These are phyloP conservation scores for Necrosyrtes monachus DNA, from an alignment of 2,797 vertebrate species.

Conservation along the genomic window DNA sequence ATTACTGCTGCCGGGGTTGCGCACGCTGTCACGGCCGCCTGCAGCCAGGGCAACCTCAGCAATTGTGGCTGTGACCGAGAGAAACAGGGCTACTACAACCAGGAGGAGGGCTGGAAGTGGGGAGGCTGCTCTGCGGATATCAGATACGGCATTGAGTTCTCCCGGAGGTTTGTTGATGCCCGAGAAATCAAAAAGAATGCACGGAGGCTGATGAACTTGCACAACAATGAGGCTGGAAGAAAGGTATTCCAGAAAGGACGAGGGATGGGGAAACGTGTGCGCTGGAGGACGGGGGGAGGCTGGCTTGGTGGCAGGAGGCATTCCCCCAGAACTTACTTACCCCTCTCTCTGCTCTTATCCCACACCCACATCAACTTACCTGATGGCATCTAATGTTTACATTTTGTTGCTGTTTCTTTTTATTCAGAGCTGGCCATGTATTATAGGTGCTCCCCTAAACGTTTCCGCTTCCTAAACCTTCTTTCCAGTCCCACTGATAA, in stretches of 20 bases:
- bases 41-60: slow-evolving; percentile 97
- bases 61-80: slow-evolving; percentile 97
- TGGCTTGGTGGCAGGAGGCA: neutral
- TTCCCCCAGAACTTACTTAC: neutral
- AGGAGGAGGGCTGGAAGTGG: slow-evolving; percentile 98
- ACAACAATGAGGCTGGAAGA: slow-evolving; percentile 98
- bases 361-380: neutral
- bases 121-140: slow-evolving; percentile 97
- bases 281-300: slow-evolving; percentile 23
- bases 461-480: neutral
- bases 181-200: slow-evolving; percentile 98
- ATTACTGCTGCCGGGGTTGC: slow-evolving; percentile 96
- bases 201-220: slow-evolving; percentile 97
- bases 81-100: slow-evolving; percentile 97
- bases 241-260: slow-evolving; percentile 82
- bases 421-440: neutral
- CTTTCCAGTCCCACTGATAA: neutral
- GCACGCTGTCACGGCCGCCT: slow-evolving; percentile 92
- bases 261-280: neutral
- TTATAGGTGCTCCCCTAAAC: neutral
- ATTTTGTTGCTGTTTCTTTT: neutral
- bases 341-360: neutral
- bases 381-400: neutral
- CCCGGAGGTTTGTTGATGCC: slow-evolving; percentile 94
- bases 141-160: slow-evolving; percentile 97